Percentiles rank a stretch among this genome's conserved stretches.
These are phyloP conservation scores for Apis mellifera DNA, from an alignment of 1,140 invertebrate genomes.

Conservation along the genomic window Amel_HAv3.1 CM009936.2:3656001-3656500, in stretches of 20 bases:
- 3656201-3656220: rapidly evolving
- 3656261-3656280: conserved; percentile 71
- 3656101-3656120: conserved; percentile 70
- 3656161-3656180: conserved; percentile 76
- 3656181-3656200: background rate
- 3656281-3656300: conserved; percentile 80
- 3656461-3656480: conserved; percentile 59
- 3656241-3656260: background rate
- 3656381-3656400: conserved; percentile 56
- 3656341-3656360: conserved; percentile 80
- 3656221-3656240: rapidly evolving
- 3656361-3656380: conserved; percentile 74
- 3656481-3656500: conserved; percentile 55
- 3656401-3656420: conserved; percentile 61
- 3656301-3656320: conserved; percentile 82
- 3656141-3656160: conserved; percentile 71
- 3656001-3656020: conserved; percentile 84
- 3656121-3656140: conserved; percentile 14
- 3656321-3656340: conserved; percentile 78
- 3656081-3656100: conserved; percentile 78
- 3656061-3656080: conserved; percentile 74
- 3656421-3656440: conserved; percentile 37
- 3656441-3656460: conserved; percentile 49
- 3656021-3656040: conserved; percentile 80
- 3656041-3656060: conserved; percentile 60